phyloP scores from a whole-genome alignment of 2,113 vertebrate species.

The Antigone vipio region DNA sequence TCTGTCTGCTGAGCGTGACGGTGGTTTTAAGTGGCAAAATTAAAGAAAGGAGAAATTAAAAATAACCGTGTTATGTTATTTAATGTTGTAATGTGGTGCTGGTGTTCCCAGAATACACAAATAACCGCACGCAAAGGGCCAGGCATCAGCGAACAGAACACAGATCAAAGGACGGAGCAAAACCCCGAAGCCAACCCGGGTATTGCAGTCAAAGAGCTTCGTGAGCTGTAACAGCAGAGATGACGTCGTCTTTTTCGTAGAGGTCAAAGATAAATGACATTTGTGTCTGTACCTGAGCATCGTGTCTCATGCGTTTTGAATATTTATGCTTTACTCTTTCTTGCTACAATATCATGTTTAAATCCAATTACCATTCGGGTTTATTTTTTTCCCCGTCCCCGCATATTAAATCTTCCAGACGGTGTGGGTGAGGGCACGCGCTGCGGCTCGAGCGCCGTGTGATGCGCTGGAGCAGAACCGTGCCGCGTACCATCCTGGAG shows the following conservation, averaged over 20 bases:
- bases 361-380: accelerated
- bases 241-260: background rate
- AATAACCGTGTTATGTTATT: background rate
- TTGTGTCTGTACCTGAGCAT: background rate
- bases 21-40: background rate
- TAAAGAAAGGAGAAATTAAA: background rate
- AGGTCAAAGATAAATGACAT: background rate
- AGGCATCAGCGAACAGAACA: background rate
- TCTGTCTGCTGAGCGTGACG: background rate
- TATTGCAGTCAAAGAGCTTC: background rate
- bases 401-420: background rate
- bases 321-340: background rate
- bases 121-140: background rate
- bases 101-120: background rate
- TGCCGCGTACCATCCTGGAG: accelerated
- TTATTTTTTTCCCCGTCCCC: background rate
- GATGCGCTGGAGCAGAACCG: accelerated
- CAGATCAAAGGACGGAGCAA: background rate
- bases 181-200: background rate
- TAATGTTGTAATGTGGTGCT: background rate
- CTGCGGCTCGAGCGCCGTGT: background rate
- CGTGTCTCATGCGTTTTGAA: background rate
- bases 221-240: background rate
- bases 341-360: background rate
- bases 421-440: accelerated